Percentiles rank a stretch among this genome's conserved stretches.
These are phyloP conservation scores for Denticeps clupeoides DNA, from an alignment of 2,797 vertebrate genomes.

Conservation along the genomic window DNA sequence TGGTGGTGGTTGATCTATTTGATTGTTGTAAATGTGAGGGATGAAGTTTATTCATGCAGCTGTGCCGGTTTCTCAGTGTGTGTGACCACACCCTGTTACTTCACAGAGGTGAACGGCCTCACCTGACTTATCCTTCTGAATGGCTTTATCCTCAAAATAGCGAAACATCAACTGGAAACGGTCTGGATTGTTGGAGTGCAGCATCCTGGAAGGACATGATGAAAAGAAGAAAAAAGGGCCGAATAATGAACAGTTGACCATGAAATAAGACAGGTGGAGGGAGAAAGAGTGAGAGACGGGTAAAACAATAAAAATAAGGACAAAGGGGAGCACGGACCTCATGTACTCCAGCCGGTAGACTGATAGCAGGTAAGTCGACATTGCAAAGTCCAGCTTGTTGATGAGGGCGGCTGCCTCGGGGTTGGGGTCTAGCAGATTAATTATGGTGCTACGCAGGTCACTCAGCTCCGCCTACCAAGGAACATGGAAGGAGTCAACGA, in stretches of 20 bases:
- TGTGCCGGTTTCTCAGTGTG: no score
- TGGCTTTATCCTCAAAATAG: constrained; percentile 95
- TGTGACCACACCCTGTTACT: neutral
- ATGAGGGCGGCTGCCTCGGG: constrained; percentile 84
- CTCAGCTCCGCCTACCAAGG: constrained; percentile 75
- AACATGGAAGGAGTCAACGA: neutral
- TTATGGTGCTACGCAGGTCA: constrained; percentile 82
- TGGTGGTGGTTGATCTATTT: no score
- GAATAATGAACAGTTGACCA: no score
- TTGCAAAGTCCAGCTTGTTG: constrained; percentile 93
- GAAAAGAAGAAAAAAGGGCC: no score
- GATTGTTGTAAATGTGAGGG: no score
- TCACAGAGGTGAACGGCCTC: no score
- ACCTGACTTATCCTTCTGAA: constrained; percentile 98
- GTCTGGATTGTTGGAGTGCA: constrained; percentile 78
- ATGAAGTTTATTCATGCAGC: no score
- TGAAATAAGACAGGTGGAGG: neutral
- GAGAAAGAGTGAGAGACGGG: neutral
- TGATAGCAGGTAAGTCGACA: constrained; percentile 94
- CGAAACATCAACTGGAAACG: constrained; percentile 98
- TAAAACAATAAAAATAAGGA: neutral
- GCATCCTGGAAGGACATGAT: no score
- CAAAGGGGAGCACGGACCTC: constrained; percentile 58
- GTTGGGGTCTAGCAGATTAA: constrained; percentile 83
- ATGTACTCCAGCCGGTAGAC: constrained; percentile 94